Conservation (phyloP, 2,113 vertebrate species). For the Scortum barcoo region DNA sequence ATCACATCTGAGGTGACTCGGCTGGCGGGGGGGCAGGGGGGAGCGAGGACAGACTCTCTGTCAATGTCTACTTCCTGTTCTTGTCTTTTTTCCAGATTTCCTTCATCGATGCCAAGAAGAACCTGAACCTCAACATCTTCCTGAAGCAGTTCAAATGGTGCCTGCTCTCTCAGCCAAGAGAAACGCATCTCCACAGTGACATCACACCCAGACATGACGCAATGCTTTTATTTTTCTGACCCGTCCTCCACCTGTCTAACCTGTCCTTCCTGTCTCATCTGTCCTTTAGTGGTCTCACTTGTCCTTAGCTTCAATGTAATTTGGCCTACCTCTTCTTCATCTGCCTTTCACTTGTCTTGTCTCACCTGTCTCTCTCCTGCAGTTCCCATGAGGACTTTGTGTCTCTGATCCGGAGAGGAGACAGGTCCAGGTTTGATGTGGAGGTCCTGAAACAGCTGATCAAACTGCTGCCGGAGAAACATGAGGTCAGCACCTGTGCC, state of each 20-base stretch:
- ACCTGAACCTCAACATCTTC: slow-evolving; percentile 95
- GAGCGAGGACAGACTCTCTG: not conserved
- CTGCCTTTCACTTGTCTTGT: not conserved
- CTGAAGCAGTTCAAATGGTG: slow-evolving; percentile 96
- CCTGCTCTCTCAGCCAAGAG: slow-evolving; percentile 24
- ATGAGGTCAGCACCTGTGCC: slow-evolving; percentile 85
- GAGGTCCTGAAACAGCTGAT: slow-evolving; percentile 92
- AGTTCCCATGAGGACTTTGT: slow-evolving; percentile 91
- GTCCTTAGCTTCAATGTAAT: not conserved
- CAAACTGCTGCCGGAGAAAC: slow-evolving; percentile 93
- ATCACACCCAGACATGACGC: not conserved
- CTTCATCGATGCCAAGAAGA: slow-evolving; percentile 94
- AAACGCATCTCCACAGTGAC: not conserved
- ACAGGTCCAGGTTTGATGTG: slow-evolving; percentile 90
- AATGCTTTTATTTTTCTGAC: too few relatives aligned
- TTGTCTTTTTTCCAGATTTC: slow-evolving; percentile 85
- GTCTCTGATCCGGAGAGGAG: slow-evolving; percentile 87
- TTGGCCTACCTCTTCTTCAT: not conserved
- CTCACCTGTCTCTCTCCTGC: slow-evolving; percentile 18
- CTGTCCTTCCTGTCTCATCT: not conserved
- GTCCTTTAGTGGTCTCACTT: not conserved
- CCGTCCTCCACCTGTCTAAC: not conserved
- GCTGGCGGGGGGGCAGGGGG: too few relatives aligned
- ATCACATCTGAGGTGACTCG: not conserved
- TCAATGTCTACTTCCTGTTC: not conserved